Base-by-base conservation (phyloP, 2,888 invertebrate genomes). In the Sceliomorpha sp. region DNA sequence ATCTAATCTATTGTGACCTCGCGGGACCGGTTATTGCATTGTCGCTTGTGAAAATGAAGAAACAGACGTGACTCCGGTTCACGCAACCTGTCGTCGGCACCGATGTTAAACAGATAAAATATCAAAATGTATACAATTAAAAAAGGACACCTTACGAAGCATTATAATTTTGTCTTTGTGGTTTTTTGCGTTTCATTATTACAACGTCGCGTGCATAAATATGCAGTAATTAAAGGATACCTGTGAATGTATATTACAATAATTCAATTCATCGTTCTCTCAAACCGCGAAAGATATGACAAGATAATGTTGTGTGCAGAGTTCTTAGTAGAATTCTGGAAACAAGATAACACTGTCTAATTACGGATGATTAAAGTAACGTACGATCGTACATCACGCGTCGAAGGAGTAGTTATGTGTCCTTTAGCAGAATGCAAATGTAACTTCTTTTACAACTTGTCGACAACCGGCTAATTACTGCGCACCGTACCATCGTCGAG, bases 341-440 rank as follows among this genome's bases (percentile, higher is more conserved):
- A 58, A 58, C 24, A n/a, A 26, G 53, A 42, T 24, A 47, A 24
- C 32, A 58, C 39, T 58, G 45, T 15, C 47, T 59, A 59, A 48
- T 59, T 48, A 59, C 15, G 12, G 13, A 48, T 37, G 36, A 55
- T 48, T 26, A 48, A 48, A 32, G 39, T 59, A 48, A 24, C 48
- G 31, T 32, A 40, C 39, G 58, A 48, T 48, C 48, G 40, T 40
- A 39, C 58, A 40, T 59, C 48, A 31, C 15, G 26, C 14, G 31
- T n/a, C 15, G 2, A 20, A 20, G 5, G 32, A 40, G 40, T 48
- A 15, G 48, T 32, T 31, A 14, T 31, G 24, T 31, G 45, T 10
- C 45, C 14, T 40, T 48, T 48, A 47, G 40, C 20, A 5, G 40
- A 34, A 59, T 59, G 58, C 48, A 59, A 48, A 59, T 59, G 29